Evolutionary conservation across 2,113 vertebrate genomes (phyloP).

Genomic region (Macroglossus sobrinus): DNA sequence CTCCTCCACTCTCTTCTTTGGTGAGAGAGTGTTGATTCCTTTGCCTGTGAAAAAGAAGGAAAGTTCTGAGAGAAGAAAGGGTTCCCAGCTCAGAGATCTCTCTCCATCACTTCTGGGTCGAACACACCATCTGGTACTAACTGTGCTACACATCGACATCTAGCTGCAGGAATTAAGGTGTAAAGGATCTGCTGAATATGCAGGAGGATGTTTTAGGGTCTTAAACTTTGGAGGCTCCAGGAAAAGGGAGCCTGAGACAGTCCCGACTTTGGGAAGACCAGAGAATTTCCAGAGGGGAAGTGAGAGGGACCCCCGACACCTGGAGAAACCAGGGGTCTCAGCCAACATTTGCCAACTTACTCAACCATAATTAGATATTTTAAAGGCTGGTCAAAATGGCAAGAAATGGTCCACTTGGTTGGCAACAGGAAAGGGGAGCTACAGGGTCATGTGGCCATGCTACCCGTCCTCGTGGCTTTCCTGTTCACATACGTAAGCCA

Average conservation of each 20-base stretch:
- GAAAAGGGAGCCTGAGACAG: neutral
- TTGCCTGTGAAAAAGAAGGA: constrained; percentile 15
- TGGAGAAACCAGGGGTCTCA: neutral
- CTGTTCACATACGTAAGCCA: neutral
- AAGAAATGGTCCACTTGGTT: neutral
- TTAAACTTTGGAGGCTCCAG: neutral
- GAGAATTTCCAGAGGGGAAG: neutral
- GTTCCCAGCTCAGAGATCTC: neutral
- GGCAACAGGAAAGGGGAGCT: neutral
- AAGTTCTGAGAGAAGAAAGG: constrained; percentile 1
- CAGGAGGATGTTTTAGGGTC: neutral
- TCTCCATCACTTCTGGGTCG: neutral
- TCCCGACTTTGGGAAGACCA: neutral
- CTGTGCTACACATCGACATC: neutral
- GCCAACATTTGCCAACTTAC: neutral
- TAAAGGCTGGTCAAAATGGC: neutral
- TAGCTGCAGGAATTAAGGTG: neutral
- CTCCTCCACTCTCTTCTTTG: neutral
- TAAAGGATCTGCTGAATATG: neutral
- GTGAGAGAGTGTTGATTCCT: neutral
- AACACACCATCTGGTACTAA: neutral
- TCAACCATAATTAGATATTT: neutral
- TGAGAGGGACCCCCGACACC: neutral
- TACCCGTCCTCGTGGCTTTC: neutral
- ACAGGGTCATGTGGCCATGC: neutral